Conservation (phyloP, 2,888 invertebrate genomes). For the Tipula vernalis region DNA sequence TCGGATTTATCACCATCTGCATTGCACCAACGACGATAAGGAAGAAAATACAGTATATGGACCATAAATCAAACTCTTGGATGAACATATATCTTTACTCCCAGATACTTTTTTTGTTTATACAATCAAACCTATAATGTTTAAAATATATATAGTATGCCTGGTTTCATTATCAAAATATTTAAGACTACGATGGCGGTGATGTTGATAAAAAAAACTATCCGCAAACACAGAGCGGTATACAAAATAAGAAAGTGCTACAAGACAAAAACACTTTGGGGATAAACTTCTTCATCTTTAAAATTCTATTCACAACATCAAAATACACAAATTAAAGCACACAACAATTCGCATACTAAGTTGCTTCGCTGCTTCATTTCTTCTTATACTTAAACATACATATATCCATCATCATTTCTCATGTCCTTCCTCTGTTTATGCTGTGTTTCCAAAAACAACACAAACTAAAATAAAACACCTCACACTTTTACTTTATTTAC, state of each 20-base stretch:
- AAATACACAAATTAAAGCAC: constrained; percentile 7
- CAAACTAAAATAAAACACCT: not conserved
- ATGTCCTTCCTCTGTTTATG: not conserved
- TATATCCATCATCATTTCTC: not conserved
- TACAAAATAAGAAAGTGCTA: not conserved
- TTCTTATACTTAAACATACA: not conserved
- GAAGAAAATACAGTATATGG: too few species aligned
- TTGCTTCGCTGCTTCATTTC: not conserved
- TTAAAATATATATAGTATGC: too few species aligned
- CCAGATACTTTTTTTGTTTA: too few species aligned
- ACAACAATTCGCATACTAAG: constrained; percentile 10
- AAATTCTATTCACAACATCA: constrained; percentile 8
- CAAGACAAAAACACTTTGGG: constrained; percentile 6
- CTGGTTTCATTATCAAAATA: not conserved
- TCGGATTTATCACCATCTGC: too few species aligned
- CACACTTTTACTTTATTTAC: not conserved
- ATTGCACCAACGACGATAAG: too few species aligned
- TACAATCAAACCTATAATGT: too few species aligned
- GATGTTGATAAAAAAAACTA: not conserved
- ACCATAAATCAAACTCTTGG: too few species aligned
- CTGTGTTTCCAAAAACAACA: not conserved
- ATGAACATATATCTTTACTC: too few species aligned
- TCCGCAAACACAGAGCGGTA: not conserved
- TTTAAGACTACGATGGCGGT: not conserved
- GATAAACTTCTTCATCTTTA: not conserved